These are phyloP conservation scores for Xiphorhynchus erythropygius DNA, from an alignment of 2,797 vertebrate species.

Conservation along the genomic window DNA sequence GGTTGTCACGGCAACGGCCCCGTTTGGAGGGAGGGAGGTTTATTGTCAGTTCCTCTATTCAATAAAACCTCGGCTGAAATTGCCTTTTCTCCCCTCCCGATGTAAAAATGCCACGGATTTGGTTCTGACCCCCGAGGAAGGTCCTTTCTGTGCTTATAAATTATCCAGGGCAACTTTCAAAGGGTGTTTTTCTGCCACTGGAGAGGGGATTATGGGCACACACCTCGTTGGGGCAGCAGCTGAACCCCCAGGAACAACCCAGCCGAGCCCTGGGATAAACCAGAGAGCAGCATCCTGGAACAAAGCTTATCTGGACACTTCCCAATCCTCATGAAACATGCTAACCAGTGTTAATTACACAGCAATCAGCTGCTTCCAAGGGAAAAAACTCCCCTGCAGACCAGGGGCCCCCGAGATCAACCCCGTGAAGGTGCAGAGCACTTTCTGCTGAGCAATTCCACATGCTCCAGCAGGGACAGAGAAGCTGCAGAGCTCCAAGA, in stretches of 20 bases:
- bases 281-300: background rate
- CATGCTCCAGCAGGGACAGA: background rate
- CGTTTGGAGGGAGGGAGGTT: background rate
- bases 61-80: slow-evolving; percentile 5
- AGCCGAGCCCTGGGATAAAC: background rate
- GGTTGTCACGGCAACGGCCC: slow-evolving; percentile 32
- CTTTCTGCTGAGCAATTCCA: background rate
- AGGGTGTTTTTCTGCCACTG: background rate
- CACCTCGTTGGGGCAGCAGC: background rate
- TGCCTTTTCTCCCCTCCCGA: background rate
- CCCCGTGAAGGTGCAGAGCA: background rate
- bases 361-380: background rate
- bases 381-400: background rate
- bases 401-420: accelerated
- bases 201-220: background rate
- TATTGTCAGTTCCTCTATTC: background rate
- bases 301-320: background rate
- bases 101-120: background rate
- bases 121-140: background rate
- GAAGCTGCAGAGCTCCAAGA: background rate
- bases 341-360: background rate
- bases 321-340: accelerated
- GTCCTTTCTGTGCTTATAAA: background rate
- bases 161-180: background rate
- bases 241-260: background rate